Base-by-base conservation (phyloP, 1,140 invertebrate genomes). In the Aethina tumida region DNA sequence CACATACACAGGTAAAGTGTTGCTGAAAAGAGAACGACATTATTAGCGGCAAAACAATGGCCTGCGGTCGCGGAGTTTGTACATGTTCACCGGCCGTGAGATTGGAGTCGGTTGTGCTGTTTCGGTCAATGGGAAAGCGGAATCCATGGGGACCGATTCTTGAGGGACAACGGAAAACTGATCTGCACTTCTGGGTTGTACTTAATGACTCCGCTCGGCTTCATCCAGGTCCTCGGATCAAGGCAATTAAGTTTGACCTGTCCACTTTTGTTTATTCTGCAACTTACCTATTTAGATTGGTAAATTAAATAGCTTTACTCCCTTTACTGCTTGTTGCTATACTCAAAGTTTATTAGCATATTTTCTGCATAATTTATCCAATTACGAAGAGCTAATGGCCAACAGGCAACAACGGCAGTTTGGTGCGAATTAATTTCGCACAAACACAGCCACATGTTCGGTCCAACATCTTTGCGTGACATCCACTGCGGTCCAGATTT, bases 41-140 rank as follows among this genome's bases (percentile, higher is more conserved):
- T 37, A 47, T 43, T 47, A 43, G 22, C 44, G 35, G 37, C 36
- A 19, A 43, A 47, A 47, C 45, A 47, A 43, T 38, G 34, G 41
- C 39, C 37, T 47, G 41, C 41, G 45, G 45, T 44, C 37, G 26
- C 24, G 20, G 40, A 35, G 35, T 38, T 42, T 35, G 22, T 39
- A 32, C 33, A 38, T 29, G 33, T 39, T 44, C 41, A 40, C 17
- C 32, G 37, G 30, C 33, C 41, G 34, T 47, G 41, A 47, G 37
- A 47, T 47, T 47, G 44, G 44, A 43, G 22, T 37, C 35, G 17
- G 33, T 27, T 25, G 33, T 27, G 30, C 38, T 12, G 33, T 45
- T 41, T 45, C 28, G 43, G 43, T 36, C 22, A 38, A 29, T 22
- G 20, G 26, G 31, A n/a, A 32, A 28, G 12, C 10, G 10, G 15